Evolutionary conservation across 1,140 invertebrate species (phyloP).

Genomic region (Pinna nobilis): DNA sequence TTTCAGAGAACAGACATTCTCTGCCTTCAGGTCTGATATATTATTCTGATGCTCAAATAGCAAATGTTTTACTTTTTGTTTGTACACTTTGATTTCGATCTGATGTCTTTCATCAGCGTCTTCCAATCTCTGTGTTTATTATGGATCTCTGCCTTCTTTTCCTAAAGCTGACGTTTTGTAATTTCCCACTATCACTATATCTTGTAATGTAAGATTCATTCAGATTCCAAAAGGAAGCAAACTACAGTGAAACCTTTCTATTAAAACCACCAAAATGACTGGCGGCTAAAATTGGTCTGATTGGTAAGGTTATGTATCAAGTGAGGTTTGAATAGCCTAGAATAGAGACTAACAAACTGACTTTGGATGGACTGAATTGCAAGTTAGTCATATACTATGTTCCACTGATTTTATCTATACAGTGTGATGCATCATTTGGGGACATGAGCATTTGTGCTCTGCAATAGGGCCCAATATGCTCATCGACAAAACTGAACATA

Average conservation of each 20-base stretch:
- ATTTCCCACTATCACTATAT: constrained; percentile 96
- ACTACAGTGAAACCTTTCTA: constrained; percentile 93
- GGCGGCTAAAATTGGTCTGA: constrained; percentile 85
- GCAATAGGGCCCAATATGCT: too few relatives aligned
- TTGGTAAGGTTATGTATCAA: too few relatives aligned
- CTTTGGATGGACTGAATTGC: too few relatives aligned
- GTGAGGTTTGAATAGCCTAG: too few relatives aligned
- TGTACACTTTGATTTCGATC: constrained; percentile 89
- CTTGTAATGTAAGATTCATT: too few relatives aligned
- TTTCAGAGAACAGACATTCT: constrained; percentile 85
- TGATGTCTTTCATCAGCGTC: constrained; percentile 90
- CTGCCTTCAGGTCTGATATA: constrained; percentile 84
- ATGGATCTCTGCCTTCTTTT: constrained; percentile 83
- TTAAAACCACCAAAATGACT: constrained; percentile 88
- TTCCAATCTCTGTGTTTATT: constrained; percentile 91
- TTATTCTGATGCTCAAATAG: constrained; percentile 93
- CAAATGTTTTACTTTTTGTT: constrained; percentile 94
- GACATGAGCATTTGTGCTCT: too few relatives aligned
- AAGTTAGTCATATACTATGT: too few relatives aligned
- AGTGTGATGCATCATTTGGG: too few relatives aligned
- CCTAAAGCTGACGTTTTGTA: constrained; percentile 87
- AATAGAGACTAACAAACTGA: too few relatives aligned
- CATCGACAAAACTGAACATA: too few relatives aligned
- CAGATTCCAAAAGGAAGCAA: constrained; percentile 95
- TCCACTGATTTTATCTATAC: too few relatives aligned